Conservation (phyloP, 2,797 vertebrate species). For the Darevskia nairensis region DNA sequence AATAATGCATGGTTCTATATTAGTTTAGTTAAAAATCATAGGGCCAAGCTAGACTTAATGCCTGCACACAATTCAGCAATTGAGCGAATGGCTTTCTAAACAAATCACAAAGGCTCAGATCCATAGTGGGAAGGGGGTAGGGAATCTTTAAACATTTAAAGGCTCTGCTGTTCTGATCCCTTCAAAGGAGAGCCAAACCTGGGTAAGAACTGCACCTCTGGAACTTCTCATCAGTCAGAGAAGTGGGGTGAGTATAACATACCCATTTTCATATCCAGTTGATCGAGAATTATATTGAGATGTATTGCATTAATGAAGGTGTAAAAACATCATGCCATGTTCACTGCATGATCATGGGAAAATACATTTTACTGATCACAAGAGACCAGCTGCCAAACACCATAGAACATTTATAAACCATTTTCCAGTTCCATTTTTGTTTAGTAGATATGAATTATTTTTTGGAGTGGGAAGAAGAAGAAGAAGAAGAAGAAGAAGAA, state of each 20-base stretch:
- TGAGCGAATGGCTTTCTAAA: not conserved
- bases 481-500: too few relatives aligned
- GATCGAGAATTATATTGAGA: not conserved
- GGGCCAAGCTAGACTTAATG: not conserved
- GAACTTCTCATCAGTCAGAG: too few relatives aligned
- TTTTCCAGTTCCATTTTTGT: not conserved
- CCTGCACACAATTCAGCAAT: not conserved
- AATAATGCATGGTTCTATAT: conserved; percentile 40
- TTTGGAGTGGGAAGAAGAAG: not conserved
- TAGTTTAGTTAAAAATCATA: conserved; percentile 44
- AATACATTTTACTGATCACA: not conserved
- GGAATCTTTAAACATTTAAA: too few relatives aligned
- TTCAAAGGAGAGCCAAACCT: not conserved
- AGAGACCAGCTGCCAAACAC: not conserved
- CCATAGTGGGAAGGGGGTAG: too few relatives aligned
- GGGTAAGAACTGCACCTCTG: not conserved
- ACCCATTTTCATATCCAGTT: not conserved
- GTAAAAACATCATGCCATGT: not conserved
- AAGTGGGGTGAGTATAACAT: not conserved
- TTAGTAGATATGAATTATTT: conserved; percentile 9
- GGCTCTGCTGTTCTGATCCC: too few relatives aligned
- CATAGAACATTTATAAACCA: not conserved
- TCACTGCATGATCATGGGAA: not conserved
- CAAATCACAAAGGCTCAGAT: too few relatives aligned
- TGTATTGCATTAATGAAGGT: not conserved